Conservation (phyloP, 1,140 invertebrate genomes). For the Whitmania pigra region DNA sequence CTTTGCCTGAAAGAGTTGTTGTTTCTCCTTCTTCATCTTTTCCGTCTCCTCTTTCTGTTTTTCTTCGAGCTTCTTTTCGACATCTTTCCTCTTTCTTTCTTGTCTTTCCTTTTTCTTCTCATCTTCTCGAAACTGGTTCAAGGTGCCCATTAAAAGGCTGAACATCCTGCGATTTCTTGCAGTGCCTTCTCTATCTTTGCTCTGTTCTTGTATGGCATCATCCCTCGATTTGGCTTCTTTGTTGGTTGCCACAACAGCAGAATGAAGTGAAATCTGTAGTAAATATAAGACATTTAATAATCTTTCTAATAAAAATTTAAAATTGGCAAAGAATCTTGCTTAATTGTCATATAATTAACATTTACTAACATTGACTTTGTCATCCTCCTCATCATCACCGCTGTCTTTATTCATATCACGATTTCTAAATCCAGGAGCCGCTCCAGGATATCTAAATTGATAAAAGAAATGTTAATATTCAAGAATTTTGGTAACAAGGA, state of each 20-base stretch:
- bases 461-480: no score
- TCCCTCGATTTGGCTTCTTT: constrained; percentile 50
- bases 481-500: no score
- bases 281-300: constrained; percentile 17
- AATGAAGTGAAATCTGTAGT: constrained; percentile 40
- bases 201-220: constrained; percentile 67
- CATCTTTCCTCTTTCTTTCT: constrained; percentile 67
- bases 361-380: background rate
- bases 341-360: no score
- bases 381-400: background rate
- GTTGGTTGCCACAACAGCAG: constrained; percentile 42
- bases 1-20: constrained; percentile 68
- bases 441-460: no score
- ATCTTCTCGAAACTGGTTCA: constrained; percentile 88
- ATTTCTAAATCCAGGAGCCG: no score
- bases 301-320: no score
- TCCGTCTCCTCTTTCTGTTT: constrained; percentile 74
- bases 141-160: constrained; percentile 70
- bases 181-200: constrained; percentile 64
- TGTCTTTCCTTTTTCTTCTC: constrained; percentile 68
- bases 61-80: constrained; percentile 84
- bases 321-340: no score
- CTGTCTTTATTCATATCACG: background rate
- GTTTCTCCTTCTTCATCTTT: constrained; percentile 65
- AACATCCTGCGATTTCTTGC: constrained; percentile 83